Evolutionary conservation across 2,888 invertebrate species (phyloP).

Genomic region (Ormyrus pomaceus): DNA sequence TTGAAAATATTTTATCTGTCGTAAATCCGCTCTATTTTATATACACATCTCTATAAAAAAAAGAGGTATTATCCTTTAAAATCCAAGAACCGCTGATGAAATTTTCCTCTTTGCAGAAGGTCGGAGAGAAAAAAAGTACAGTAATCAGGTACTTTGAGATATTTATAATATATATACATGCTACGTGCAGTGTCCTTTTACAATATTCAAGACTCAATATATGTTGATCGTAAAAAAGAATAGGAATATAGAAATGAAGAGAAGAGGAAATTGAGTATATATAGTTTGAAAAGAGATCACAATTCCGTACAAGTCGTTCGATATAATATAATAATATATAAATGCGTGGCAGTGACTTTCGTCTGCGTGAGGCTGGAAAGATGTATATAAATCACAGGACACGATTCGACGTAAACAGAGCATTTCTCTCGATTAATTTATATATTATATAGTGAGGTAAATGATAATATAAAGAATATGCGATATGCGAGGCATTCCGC

Average conservation of each 20-base stretch:
- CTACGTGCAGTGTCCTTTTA: conserved; percentile 64
- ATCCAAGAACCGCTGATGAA: not conserved
- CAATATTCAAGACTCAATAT: conserved; percentile 32
- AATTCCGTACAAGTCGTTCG: conserved; percentile 36
- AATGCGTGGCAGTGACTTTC: conserved; percentile 54
- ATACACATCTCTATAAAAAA: too few relatives aligned
- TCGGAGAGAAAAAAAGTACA: conserved; percentile 22
- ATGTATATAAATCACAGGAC: conserved; percentile 41
- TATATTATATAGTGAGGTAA: conserved; percentile 25
- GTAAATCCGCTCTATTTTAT: too few relatives aligned
- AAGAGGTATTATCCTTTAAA: too few relatives aligned
- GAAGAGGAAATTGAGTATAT: conserved; percentile 12
- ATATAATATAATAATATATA: conserved; percentile 39
- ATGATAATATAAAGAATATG: conserved; percentile 37
- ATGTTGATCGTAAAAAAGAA: conserved; percentile 25
- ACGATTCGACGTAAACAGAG: conserved; percentile 43
- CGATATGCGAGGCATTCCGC: not conserved
- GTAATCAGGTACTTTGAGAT: conserved; percentile 52
- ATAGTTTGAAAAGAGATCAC: not conserved
- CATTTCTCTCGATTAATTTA: conserved; percentile 22
- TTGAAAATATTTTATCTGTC: too few relatives aligned
- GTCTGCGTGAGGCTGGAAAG: conserved; percentile 47
- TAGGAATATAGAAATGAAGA: conserved; percentile 6
- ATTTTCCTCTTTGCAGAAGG: not conserved
- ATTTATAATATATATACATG: conserved; percentile 61